Evolutionary conservation across 2,113 vertebrate genomes (phyloP).

Genomic region (Typhlomys cinereus): DNA sequence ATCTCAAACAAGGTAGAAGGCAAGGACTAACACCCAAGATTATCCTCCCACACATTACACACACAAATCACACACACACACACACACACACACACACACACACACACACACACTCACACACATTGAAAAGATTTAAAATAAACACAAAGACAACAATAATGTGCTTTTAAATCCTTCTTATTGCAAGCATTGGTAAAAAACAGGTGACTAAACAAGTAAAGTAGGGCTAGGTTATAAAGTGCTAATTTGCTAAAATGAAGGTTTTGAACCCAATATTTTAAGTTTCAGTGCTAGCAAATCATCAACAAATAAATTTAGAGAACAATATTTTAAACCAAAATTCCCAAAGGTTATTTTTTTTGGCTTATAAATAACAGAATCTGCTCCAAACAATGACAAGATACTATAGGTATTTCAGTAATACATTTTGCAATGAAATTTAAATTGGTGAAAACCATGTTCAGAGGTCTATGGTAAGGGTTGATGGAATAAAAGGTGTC

Average conservation of each 20-base stretch:
- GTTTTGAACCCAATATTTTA: background rate
- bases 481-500: background rate
- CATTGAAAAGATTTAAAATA: background rate
- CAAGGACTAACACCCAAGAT: too few species aligned
- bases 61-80: too few species aligned
- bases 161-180: background rate
- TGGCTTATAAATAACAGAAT: background rate
- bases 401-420: background rate
- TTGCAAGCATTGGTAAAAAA: background rate
- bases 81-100: too few species aligned
- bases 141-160: background rate
- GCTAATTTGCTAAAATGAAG: slow-evolving; percentile 10
- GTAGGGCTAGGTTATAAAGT: background rate
- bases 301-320: background rate
- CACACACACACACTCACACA: background rate
- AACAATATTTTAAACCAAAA: slow-evolving; percentile 6
- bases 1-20: too few species aligned
- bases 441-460: background rate
- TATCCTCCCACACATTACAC: too few species aligned
- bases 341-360: slow-evolving; percentile 4
- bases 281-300: background rate
- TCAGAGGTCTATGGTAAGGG: background rate
- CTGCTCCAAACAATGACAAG: background rate
- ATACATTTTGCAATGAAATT: background rate
- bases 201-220: slow-evolving; percentile 8